These are phyloP conservation scores for Hydrophis major DNA, from an alignment of 2,797 vertebrate genomes.

Conservation along the genomic window DNA sequence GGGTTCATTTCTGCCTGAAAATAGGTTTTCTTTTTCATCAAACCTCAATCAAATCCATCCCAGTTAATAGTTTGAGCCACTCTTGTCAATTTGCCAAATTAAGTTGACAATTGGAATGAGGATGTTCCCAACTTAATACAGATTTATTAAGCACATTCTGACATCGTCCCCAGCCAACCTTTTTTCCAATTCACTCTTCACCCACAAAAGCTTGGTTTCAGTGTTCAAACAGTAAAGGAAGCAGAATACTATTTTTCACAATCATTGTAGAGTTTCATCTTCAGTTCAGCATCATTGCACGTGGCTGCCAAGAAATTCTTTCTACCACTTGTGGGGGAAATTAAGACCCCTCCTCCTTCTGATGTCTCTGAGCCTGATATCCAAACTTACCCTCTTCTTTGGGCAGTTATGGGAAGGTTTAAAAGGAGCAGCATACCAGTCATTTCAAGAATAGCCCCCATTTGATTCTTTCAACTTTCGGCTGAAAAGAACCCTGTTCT, in stretches of 20 bases:
- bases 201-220: not conserved
- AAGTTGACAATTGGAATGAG: not conserved
- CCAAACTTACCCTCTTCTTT: not conserved
- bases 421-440: not conserved
- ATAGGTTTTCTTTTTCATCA: not conserved
- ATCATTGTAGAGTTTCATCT: not conserved
- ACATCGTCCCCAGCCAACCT: not conserved
- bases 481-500: not conserved
- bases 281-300: not conserved
- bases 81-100: not conserved
- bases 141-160: not conserved
- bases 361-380: not conserved
- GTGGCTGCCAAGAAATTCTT: not conserved
- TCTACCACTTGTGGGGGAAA: not conserved
- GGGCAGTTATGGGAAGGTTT: not conserved
- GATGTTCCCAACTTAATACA: not conserved
- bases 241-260: not conserved
- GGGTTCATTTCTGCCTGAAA: not conserved
- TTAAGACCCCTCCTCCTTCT: not conserved
- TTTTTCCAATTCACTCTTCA: not conserved
- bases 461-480: not conserved
- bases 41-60: not conserved
- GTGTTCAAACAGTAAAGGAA: not conserved
- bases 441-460: not conserved
- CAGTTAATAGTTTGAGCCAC: not conserved